A percentile compares a stretch with the other conserved stretches of the same genome.
Evolutionary conservation across 2,113 vertebrate species (phyloP).

Genomic region (Poeciliopsis retropinna): DNA sequence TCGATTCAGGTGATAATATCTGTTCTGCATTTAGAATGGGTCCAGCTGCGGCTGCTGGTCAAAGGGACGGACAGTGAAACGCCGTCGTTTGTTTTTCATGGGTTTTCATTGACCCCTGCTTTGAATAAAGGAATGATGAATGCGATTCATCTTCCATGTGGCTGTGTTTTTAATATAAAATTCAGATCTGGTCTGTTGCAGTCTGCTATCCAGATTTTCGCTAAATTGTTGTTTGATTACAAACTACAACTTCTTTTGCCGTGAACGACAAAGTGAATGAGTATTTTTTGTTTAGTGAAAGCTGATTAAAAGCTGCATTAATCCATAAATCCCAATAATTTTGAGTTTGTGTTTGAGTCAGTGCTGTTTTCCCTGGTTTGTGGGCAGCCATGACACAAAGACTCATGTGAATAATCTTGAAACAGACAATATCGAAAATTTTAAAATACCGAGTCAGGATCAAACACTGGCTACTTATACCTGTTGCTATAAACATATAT

Average conservation of each 20-base stretch:
- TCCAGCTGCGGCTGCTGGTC: conserved; percentile 38
- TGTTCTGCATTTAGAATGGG: conserved; percentile 19
- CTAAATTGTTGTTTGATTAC: no score
- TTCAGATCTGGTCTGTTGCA: conserved; percentile 11
- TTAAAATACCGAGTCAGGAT: no score
- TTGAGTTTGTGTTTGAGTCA: no score
- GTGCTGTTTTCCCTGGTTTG: neutral
- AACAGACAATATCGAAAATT: no score
- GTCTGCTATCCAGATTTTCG: neutral
- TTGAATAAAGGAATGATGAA: conserved; percentile 27
- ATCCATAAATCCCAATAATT: neutral
- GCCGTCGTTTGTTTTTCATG: conserved; percentile 34
- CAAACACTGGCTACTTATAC: no score
- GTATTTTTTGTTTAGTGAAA: neutral
- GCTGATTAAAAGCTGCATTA: neutral
- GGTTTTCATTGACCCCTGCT: conserved; percentile 34
- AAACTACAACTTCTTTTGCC: no score
- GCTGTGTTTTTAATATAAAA: conserved; percentile 15
- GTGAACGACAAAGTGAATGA: no score
- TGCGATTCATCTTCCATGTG: conserved; percentile 27
- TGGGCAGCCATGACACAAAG: no score
- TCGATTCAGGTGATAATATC: conserved; percentile 8
- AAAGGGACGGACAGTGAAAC: conserved; percentile 30
- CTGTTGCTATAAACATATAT: no score
- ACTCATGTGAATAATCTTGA: no score